Evolutionary conservation across 2,888 invertebrate species (phyloP).

Genomic region (Lissonota sp.): DNA sequence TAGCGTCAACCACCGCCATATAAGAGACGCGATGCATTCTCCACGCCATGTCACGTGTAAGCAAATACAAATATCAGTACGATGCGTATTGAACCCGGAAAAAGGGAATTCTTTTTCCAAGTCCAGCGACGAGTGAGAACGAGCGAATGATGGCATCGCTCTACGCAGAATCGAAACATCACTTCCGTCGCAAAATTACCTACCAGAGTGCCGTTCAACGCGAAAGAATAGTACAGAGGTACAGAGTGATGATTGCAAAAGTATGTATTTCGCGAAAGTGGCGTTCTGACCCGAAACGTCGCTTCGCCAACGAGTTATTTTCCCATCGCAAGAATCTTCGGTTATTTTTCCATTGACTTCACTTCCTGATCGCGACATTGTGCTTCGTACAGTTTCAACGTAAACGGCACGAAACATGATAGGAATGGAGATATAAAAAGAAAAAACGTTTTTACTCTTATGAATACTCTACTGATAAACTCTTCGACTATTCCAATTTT

Average conservation of each 20-base stretch:
- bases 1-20: too few species aligned
- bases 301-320: too few species aligned
- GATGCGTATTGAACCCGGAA: too few species aligned
- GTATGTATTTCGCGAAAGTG: constrained; percentile 4
- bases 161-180: constrained; percentile 49
- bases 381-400: constrained; percentile 2
- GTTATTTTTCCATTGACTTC: constrained; percentile 30
- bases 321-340: background rate
- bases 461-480: too few species aligned
- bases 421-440: constrained; percentile 29
- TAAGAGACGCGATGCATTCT: too few species aligned
- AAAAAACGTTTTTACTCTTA: background rate
- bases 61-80: too few species aligned
- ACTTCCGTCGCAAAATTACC: constrained; percentile 53
- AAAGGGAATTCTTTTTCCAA: too few species aligned
- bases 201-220: constrained; percentile 17
- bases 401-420: constrained; percentile 41
- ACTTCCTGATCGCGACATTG: constrained; percentile 31
- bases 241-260: constrained; percentile 43
- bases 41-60: too few species aligned
- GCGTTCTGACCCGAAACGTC: constrained; percentile 7
- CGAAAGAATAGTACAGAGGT: constrained; percentile 4
- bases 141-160: constrained; percentile 36
- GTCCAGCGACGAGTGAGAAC: too few species aligned
- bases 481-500: too few species aligned